Conservation (phyloP, 2,797 vertebrate genomes). For the Phrynocephalus forsythii region DNA sequence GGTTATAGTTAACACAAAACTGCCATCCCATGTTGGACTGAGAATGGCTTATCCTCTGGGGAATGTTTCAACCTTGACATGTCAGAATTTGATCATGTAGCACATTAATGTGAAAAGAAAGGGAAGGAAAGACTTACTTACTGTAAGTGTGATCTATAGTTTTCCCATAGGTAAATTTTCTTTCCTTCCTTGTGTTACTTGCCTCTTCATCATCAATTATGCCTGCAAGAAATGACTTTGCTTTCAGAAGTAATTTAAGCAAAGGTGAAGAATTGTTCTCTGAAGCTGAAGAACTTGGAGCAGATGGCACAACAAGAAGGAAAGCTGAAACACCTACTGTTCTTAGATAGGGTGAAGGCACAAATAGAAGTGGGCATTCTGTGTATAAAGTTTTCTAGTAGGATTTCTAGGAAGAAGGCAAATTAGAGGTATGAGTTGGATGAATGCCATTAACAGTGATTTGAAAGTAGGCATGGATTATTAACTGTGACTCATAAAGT, state of each 20-base stretch:
- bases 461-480: slow-evolving; percentile 25
- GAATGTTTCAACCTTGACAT: background rate
- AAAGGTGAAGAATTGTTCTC: background rate
- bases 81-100: background rate
- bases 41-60: background rate
- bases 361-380: background rate
- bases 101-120: background rate
- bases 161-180: background rate
- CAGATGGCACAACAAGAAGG: slow-evolving; percentile 52
- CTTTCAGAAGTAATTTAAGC: background rate
- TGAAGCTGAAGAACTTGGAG: background rate
- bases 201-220: background rate
- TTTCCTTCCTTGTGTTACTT: background rate
- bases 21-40: too few relatives aligned
- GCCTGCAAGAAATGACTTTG: background rate
- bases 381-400: background rate
- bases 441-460: background rate
- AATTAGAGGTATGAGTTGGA: slow-evolving; percentile 38
- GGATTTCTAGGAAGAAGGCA: background rate
- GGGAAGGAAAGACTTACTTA: background rate
- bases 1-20: too few relatives aligned
- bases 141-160: background rate
- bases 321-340: slow-evolving; percentile 45
- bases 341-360: slow-evolving; percentile 18
- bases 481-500: background rate